These are phyloP conservation scores for Monoplex corrugatus DNA, from an alignment of 2,888 invertebrate genomes.

Conservation along the genomic window DNA sequence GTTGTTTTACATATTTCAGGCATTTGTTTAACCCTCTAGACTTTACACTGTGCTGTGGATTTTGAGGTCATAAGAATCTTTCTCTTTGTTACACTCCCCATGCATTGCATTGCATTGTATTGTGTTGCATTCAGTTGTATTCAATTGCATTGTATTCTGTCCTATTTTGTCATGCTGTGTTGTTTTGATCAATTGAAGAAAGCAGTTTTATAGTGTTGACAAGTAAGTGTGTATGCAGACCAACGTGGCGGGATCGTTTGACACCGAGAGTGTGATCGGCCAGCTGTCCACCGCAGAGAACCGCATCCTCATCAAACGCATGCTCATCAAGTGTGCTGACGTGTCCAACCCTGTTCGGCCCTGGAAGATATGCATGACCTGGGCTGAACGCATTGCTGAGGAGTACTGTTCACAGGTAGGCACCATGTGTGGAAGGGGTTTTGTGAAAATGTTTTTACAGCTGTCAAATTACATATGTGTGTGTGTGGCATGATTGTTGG, in stretches of 20 bases:
- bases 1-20: too few species aligned
- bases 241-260: constrained; percentile 9
- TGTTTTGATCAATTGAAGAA: too few species aligned
- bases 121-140: background rate
- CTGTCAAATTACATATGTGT: too few species aligned
- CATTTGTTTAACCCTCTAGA: too few species aligned
- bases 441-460: too few species aligned
- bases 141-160: background rate
- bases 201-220: too few species aligned
- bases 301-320: constrained; percentile 90
- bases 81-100: too few species aligned
- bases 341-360: constrained; percentile 98
- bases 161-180: background rate
- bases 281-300: constrained; percentile 86
- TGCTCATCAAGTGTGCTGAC: constrained; percentile 99
- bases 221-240: constrained; percentile 43
- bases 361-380: constrained; percentile 89
- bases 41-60: too few species aligned
- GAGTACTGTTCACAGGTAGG: constrained; percentile 94
- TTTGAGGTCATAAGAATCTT: too few species aligned
- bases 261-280: constrained; percentile 53
- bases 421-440: too few species aligned
- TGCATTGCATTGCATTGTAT: background rate
- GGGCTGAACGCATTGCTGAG: constrained; percentile 97
- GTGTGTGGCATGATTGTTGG: too few species aligned